Base-by-base conservation (phyloP, 1,140 invertebrate species). In the Leptestheria dahalacensis region DNA sequence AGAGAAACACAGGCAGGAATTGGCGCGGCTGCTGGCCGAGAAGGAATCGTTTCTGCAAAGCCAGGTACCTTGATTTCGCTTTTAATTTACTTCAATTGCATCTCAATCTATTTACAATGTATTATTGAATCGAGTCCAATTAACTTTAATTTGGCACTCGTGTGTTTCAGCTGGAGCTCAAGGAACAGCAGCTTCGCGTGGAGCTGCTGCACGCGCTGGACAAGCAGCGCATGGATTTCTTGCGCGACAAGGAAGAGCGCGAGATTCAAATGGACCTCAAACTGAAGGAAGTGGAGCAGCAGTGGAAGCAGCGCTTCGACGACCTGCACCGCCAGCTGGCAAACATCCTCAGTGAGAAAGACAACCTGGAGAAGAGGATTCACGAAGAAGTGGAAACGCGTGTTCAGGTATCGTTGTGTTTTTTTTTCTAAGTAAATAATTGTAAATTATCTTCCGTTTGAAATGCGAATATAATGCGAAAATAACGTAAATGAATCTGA, bases 11-110 rank as follows among this genome's bases (percentile, higher is more conserved):
- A 20, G 33, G 26, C 28, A 55, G 3, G 53, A 55, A 25, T 11
- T 55, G 53, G 33, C 53, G 10, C n/a, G 26, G 26, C 15, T 33
- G n/a, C 53, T 55, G n/a, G 53, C 53, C 26, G 53, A 55, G 33
- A 55, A 55, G 26, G 53, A 55, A 29, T 21, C n/a, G 25, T 33
- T 29, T 29, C 33, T 55, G 20, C 23, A 55, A 10, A 26, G 33
- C 3, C 53, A 55, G 53, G 53, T 55, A n/a, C n/a, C 11, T 9
- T 18, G 18, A 18, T 50, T n/a, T 11, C 9, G 48, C 18, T 4
- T n/a, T 18, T 50, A 55, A 55, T 29, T 33, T 18, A 26, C 26
- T 52, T 55, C 6, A 24, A 55, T 20, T 9, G 23, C 20, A 54
- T n/a, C 9, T 54, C 18, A 24, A 12, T n/a, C 9, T 6, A 26